Conservation (phyloP, 2,113 vertebrate genomes). For the Pomatorhinus ruficollis region DNA sequence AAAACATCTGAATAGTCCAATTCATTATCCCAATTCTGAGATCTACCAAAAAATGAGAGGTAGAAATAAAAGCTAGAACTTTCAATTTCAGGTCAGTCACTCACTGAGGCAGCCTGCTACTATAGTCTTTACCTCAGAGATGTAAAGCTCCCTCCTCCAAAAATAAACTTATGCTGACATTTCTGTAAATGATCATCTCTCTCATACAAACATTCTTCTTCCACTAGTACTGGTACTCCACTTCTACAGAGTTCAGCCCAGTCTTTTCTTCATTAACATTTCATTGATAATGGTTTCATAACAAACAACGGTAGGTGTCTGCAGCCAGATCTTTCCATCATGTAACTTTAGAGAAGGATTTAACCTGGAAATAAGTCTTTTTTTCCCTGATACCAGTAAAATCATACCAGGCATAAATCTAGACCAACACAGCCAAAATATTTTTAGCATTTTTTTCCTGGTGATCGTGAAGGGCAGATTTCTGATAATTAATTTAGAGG, state of each 20-base stretch:
- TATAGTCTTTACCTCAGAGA: neutral
- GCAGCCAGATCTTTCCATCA: neutral
- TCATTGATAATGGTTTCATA: neutral
- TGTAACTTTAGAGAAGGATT: neutral
- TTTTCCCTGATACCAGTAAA: neutral
- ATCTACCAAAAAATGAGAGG: neutral
- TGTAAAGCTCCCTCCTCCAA: neutral
- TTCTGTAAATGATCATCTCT: neutral
- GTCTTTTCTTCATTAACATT: neutral
- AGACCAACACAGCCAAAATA: neutral
- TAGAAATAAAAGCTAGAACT: neutral
- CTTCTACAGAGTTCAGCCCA: neutral
- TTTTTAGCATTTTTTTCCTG: neutral
- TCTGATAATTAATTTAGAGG: neutral
- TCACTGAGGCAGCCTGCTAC: neutral
- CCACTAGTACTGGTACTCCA: neutral
- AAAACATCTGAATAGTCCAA: neutral
- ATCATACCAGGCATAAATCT: neutral
- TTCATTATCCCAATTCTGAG: neutral
- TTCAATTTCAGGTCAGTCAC: neutral
- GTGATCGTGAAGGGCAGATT: rapidly evolving
- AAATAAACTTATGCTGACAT: neutral
- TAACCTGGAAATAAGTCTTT: neutral
- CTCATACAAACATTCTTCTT: neutral
- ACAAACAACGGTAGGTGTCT: neutral